phyloP scores from a whole-genome alignment of 2,797 vertebrate genomes.

The Sebastes iracundus region DNA sequence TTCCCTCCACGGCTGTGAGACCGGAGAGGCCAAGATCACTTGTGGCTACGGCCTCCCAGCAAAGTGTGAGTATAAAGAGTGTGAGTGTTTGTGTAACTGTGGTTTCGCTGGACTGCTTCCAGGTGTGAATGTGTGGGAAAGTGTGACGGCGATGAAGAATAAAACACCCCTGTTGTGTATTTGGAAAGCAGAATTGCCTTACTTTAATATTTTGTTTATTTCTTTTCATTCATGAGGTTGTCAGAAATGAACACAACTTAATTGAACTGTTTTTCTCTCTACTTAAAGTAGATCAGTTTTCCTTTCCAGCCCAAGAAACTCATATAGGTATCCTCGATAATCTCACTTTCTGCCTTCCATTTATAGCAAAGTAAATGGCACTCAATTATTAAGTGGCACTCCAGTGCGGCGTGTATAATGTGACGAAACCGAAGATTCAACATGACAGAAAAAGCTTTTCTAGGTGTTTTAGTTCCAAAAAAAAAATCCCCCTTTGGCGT shows the following conservation, averaged over 20 bases:
- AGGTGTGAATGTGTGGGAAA: slow-evolving; percentile 38
- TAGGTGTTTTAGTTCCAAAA: slow-evolving; percentile 21
- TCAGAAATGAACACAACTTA: not conserved
- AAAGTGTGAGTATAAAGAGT: slow-evolving; percentile 84
- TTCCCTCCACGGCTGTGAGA: slow-evolving; percentile 87
- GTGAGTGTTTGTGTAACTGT: slow-evolving; percentile 22
- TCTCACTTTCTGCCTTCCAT: slow-evolving; percentile 34
- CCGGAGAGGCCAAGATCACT: slow-evolving; percentile 90
- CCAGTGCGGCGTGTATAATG: slow-evolving; percentile 29
- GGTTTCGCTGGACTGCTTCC: slow-evolving; percentile 22
- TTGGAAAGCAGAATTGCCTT: not conserved
- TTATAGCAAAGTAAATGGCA: slow-evolving; percentile 62
- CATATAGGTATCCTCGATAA: slow-evolving; percentile 22
- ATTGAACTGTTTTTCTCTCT: not conserved
- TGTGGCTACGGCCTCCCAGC: slow-evolving; percentile 90
- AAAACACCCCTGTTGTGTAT: not conserved
- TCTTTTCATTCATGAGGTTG: not conserved
- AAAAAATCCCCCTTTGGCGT: not conserved
- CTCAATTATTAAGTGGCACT: slow-evolving; percentile 61
- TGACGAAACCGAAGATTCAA: slow-evolving; percentile 39
- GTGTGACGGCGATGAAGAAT: slow-evolving; percentile 14
- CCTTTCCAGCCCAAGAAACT: not conserved
- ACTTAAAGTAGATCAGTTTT: not conserved
- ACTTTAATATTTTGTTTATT: too few relatives aligned
- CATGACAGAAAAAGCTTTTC: slow-evolving; percentile 46